These are phyloP conservation scores for Nothocercus julius DNA, from an alignment of 2,113 vertebrate species.

Conservation along the genomic window DNA sequence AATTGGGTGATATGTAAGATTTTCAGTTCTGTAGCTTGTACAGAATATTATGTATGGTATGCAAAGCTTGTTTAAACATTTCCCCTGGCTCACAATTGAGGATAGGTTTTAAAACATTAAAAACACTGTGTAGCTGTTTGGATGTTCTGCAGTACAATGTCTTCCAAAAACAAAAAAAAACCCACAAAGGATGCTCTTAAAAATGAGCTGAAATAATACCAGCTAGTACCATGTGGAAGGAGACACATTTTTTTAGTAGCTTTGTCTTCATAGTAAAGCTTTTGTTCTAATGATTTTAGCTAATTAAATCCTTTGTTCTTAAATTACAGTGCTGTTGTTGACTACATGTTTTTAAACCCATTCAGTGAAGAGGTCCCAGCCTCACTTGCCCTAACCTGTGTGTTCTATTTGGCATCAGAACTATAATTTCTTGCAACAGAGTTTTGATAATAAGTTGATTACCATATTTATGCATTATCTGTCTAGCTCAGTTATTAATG, in stretches of 20 bases:
- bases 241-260: not conserved
- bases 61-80: not conserved
- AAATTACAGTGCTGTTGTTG: not conserved
- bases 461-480: not conserved
- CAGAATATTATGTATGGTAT: not conserved
- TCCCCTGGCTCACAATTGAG: not conserved
- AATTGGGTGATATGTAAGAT: not conserved
- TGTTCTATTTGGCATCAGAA: not conserved
- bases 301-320: slow-evolving; percentile 22
- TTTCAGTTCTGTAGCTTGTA: not conserved
- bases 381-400: accelerated
- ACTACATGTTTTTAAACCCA: not conserved
- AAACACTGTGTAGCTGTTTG: not conserved
- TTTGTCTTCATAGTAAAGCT: slow-evolving; percentile 13
- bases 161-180: not conserved
- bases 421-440: not conserved
- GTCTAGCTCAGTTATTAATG: not conserved
- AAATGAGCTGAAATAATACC: slow-evolving; percentile 35
- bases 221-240: slow-evolving; percentile 50
- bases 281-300: slow-evolving; percentile 37
- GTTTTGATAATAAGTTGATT: not conserved
- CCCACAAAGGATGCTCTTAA: slow-evolving; percentile 34
- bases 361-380: not conserved
- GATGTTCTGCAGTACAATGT: slow-evolving; percentile 10
- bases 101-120: not conserved